Evolutionary conservation across 2,797 vertebrate species (phyloP).

Genomic region (Argyrosomus regius): DNA sequence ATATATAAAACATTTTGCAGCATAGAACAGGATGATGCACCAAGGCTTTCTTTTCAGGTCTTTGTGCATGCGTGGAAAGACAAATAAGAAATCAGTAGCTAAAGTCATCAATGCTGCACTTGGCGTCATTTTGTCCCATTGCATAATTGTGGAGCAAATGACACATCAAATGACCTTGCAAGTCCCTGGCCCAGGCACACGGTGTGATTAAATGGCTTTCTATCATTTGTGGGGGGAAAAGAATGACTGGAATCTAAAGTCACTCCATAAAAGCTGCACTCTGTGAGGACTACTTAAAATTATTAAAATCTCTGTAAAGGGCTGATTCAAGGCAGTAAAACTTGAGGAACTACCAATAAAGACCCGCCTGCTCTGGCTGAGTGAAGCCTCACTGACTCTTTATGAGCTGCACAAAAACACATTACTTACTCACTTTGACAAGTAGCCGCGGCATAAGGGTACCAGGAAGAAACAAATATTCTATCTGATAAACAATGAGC

Average conservation of each 20-base stretch:
- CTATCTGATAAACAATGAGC: conserved; percentile 37
- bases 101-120: conserved; percentile 4
- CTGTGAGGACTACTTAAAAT: conserved; percentile 75
- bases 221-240: conserved; percentile 48
- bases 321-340: conserved; percentile 81
- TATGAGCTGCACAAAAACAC: conserved; percentile 72
- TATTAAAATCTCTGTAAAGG: conserved; percentile 77
- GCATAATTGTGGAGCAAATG: conserved; percentile 38
- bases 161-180: conserved; percentile 45
- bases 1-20: too few relatives aligned
- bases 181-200: conserved; percentile 66
- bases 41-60: conserved; percentile 5
- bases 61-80: background rate
- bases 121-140: conserved; percentile 21
- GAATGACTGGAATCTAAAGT: conserved; percentile 79
- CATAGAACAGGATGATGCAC: background rate
- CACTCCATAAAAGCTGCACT: conserved; percentile 78
- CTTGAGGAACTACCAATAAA: conserved; percentile 75
- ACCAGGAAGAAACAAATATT: conserved; percentile 43
- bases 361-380: conserved; percentile 49
- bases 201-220: conserved; percentile 70
- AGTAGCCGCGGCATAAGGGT: conserved; percentile 44
- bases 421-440: conserved; percentile 58
- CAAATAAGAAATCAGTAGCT: conserved; percentile 6
- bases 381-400: conserved; percentile 63